These are phyloP conservation scores for Maconellicoccus hirsutus DNA, from an alignment of 1,140 invertebrate species.

Conservation along the genomic window DNA sequence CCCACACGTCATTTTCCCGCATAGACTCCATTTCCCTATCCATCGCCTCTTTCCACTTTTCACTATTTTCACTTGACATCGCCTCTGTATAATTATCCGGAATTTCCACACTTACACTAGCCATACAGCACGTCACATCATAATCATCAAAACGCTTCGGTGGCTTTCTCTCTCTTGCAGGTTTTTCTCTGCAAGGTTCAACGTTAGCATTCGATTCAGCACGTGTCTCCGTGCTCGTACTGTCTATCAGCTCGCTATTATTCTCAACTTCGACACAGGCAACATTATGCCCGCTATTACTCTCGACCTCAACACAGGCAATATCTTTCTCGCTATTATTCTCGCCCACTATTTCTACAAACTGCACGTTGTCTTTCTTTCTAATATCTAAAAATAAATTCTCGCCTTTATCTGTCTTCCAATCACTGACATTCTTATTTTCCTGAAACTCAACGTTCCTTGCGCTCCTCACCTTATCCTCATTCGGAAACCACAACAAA, in stretches of 20 bases:
- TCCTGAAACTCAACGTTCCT: slow-evolving; percentile 23
- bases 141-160: no score
- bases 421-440: background rate
- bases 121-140: no score
- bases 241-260: background rate
- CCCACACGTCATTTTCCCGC: slow-evolving; percentile 6
- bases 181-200: background rate
- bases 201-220: background rate
- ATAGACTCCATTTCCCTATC: slow-evolving; percentile 6
- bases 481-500: background rate
- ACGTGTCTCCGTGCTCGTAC: background rate
- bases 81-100: slow-evolving; percentile 1
- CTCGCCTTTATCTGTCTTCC: background rate
- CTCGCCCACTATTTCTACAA: background rate
- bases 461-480: background rate
- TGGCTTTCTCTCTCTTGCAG: background rate
- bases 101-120: background rate
- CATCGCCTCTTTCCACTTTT: slow-evolving; percentile 17
- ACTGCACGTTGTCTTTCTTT: background rate
- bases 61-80: background rate
- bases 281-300: background rate
- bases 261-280: background rate
- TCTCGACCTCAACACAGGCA: background rate
- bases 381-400: no score
- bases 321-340: no score